phyloP scores from a whole-genome alignment of 2,113 vertebrate species.

The Urocitellus parryii region DNA sequence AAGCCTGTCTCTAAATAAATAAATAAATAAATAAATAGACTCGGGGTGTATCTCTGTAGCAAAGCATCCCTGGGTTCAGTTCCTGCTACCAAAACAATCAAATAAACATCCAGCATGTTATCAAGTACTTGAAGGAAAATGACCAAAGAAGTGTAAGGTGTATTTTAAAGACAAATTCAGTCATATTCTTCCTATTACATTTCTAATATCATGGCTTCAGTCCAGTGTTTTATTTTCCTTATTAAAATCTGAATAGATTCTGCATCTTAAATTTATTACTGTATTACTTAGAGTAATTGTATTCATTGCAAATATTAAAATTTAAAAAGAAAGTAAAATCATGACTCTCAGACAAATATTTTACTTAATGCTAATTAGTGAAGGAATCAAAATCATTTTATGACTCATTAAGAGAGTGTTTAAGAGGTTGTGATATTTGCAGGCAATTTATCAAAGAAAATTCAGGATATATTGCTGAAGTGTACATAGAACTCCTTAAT shows the following conservation, averaged over 20 bases:
- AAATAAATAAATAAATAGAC: too few species aligned
- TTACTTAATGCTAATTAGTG: conserved; percentile 3
- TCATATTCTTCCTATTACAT: not conserved
- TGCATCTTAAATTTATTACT: not conserved
- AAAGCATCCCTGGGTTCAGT: too few species aligned
- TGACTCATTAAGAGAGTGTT: not conserved
- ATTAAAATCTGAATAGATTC: not conserved
- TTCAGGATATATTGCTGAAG: not conserved
- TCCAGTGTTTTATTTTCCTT: conserved; percentile 20
- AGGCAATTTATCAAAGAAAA: not conserved
- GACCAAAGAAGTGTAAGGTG: not conserved
- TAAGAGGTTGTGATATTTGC: not conserved
- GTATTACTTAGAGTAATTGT: not conserved
- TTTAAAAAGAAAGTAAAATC: not conserved
- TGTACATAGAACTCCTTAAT: not conserved
- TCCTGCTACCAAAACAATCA: too few species aligned
- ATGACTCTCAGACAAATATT: not conserved
- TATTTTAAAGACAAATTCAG: not conserved
- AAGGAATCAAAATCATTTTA: not conserved
- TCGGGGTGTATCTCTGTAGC: too few species aligned
- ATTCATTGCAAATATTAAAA: not conserved
- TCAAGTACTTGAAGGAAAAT: not conserved
- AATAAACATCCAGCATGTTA: not conserved
- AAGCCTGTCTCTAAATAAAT: too few species aligned
- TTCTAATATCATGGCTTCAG: not conserved